Evolutionary conservation across 2,888 invertebrate genomes (phyloP), one percentile per base, ranked within the genome.

Genomic region (Troglohyphantes excavatus): DNA sequence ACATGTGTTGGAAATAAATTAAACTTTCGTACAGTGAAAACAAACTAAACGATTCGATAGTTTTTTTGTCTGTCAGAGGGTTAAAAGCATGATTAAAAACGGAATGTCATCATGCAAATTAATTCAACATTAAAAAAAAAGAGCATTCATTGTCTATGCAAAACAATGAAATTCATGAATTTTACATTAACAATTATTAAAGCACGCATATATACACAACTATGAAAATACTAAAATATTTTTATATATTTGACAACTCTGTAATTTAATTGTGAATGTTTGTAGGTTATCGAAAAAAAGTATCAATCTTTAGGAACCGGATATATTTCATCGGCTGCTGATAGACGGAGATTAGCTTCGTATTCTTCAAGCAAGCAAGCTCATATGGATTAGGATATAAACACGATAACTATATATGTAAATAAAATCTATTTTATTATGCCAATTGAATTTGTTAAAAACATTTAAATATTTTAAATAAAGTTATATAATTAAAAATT

Each of bases 221-320:
- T n/a, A n/a, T n/a, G n/a, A n/a, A n/a, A n/a, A n/a, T n/a, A n/a
- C n/a, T 39, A 39, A 39, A 39, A 39, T 39, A 13, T 39, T 13
- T 39, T 13, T 11, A 11, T 39, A 11, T 39, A 39, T 13, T 39
- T 39, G 13, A 39, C 39, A 63, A 29, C 29, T 17, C 39, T 72
- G 6, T 21, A 19, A 33, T 61, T 61, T 11, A 11, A 61, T 61
- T 78, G 2, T 11, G 23, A n/a, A 7, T 79, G 65, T 73, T 21
- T 61, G 19, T 43, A 91, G 91, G 91, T 89, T 17, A 89, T 91
- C 75, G 91, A 91, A 85, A 89, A 85, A 46, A 88, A 83, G 53
- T 89, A 89, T 65, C 89, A 85, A 13, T 67, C 29, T 27, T 81
- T 81, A 76, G 87, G 85, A 19, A 70, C 65, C 21, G 65, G 67